A percentile compares a stretch with the other conserved stretches of the same genome.
Evolutionary conservation across 2,113 vertebrate species (phyloP).

Genomic region (Sylvilagus bachmani): DNA sequence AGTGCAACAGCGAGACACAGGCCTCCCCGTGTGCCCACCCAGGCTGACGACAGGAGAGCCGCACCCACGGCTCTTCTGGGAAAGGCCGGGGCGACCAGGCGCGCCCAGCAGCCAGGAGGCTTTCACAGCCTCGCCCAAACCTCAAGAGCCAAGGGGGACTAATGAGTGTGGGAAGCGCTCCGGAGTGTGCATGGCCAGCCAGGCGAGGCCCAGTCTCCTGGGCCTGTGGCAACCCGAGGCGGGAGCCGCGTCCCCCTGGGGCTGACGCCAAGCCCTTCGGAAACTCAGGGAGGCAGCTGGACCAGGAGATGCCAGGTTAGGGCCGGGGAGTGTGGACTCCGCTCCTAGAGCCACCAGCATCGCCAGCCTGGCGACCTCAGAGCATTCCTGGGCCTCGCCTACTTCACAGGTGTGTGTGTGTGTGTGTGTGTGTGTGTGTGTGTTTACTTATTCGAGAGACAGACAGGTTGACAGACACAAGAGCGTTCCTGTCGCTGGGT

Average conservation of each 20-base stretch:
- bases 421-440: neutral
- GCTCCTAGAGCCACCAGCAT: neutral
- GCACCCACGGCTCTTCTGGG: constrained; percentile 73
- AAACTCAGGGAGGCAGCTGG: neutral
- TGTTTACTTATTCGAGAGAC: neutral
- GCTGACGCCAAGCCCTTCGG: neutral
- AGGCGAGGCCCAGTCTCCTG: no score
- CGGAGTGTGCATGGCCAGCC: neutral
- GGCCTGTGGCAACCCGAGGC: neutral
- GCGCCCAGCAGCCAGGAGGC: neutral
- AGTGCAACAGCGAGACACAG: neutral
- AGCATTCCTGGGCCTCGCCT: neutral
- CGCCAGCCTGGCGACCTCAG: neutral
- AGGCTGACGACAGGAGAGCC: constrained; percentile 25
- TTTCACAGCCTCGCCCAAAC: constrained; percentile 68
- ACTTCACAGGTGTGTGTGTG: neutral
- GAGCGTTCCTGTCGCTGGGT: no score
- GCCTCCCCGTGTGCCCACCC: neutral
- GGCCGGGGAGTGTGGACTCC: neutral
- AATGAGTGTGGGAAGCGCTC: constrained; percentile 69
- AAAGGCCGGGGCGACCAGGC: constrained; percentile 34
- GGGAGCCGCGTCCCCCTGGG: neutral
- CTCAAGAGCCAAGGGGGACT: constrained; percentile 73
- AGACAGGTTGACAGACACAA: no score
- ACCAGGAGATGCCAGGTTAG: neutral